Conservation (phyloP, 2,797 vertebrate species). For the Moxostoma hubbsi region DNA sequence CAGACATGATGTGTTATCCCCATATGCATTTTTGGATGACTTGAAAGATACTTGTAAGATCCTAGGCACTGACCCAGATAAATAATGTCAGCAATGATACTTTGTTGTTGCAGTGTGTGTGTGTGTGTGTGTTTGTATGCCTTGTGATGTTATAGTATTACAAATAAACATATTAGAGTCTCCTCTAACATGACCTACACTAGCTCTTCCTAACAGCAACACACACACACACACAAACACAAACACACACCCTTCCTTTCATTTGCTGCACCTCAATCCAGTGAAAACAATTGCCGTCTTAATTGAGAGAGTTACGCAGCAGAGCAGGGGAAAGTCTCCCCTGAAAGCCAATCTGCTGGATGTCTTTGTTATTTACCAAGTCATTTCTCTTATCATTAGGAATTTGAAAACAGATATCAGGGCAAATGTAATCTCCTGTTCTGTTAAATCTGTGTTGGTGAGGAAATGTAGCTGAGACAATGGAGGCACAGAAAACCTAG, state of each 20-base stretch:
- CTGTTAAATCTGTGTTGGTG: constrained; percentile 54
- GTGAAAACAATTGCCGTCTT: constrained; percentile 76
- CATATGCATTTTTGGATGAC: not conserved
- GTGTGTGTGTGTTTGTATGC: not conserved
- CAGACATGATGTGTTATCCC: not conserved
- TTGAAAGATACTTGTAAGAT: constrained; percentile 24
- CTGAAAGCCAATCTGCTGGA: constrained; percentile 46
- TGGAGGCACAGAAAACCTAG: constrained; percentile 7
- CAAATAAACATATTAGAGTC: constrained; percentile 42
- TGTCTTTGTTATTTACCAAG: constrained; percentile 75
- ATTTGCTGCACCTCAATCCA: constrained; percentile 67
- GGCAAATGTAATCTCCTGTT: constrained; percentile 72
- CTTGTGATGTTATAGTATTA: constrained; percentile 20
- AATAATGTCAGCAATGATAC: constrained; percentile 1
- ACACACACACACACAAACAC: constrained; percentile 12
- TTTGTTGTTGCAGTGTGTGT: too few relatives aligned
- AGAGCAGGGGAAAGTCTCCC: constrained; percentile 66
- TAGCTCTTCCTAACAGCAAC: constrained; percentile 51
- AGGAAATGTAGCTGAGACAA: constrained; percentile 22
- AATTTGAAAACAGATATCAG: constrained; percentile 77
- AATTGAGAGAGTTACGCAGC: constrained; percentile 76
- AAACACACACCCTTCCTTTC: constrained; percentile 10
- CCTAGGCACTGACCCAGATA: constrained; percentile 8
- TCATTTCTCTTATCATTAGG: constrained; percentile 77
- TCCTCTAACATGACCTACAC: constrained; percentile 66